phyloP scores from a whole-genome alignment of 2,797 vertebrate species.

The Zenarchopterus dispar region DNA sequence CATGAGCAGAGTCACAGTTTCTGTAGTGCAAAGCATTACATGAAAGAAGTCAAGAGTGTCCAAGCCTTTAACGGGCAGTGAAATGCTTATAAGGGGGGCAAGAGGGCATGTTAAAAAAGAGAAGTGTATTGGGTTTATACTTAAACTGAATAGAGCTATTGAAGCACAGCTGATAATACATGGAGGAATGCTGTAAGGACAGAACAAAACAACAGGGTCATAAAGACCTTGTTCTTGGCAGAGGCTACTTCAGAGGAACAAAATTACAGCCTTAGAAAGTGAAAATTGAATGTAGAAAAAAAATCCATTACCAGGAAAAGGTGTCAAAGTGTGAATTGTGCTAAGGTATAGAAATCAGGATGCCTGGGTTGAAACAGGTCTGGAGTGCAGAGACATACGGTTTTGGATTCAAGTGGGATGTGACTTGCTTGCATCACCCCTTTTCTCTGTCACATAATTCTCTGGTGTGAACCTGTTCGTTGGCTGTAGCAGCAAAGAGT shows the following conservation, averaged over 20 bases:
- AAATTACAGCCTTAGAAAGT: slow-evolving; percentile 50
- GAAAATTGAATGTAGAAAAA: slow-evolving; percentile 45
- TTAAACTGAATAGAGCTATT: slow-evolving; percentile 23
- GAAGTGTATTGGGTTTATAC: slow-evolving; percentile 12
- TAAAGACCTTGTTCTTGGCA: slow-evolving; percentile 20
- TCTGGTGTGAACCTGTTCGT: not conserved
- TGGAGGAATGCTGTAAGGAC: slow-evolving; percentile 27
- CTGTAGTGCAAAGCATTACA: not conserved
- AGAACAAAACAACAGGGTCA: slow-evolving; percentile 50
- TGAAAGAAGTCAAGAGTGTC: slow-evolving; percentile 7
- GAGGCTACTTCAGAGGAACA: slow-evolving; percentile 33
- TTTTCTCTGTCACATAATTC: slow-evolving; percentile 9
- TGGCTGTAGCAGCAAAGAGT: slow-evolving; percentile 12
- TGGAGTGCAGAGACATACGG: not conserved
- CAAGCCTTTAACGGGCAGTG: not conserved
- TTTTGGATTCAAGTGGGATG: slow-evolving; percentile 16
- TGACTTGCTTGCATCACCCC: slow-evolving; percentile 9
- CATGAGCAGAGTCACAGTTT: slow-evolving; percentile 2
- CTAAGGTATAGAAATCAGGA: slow-evolving; percentile 14
- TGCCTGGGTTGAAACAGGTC: slow-evolving; percentile 11
- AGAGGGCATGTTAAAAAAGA: slow-evolving; percentile 20
- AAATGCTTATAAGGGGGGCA: slow-evolving; percentile 16
- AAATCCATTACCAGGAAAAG: slow-evolving; percentile 38
- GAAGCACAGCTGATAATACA: slow-evolving; percentile 32
- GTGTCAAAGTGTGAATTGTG: slow-evolving; percentile 34